Conservation (phyloP, 2,888 invertebrate species). For the Anoncus sp. region DNA sequence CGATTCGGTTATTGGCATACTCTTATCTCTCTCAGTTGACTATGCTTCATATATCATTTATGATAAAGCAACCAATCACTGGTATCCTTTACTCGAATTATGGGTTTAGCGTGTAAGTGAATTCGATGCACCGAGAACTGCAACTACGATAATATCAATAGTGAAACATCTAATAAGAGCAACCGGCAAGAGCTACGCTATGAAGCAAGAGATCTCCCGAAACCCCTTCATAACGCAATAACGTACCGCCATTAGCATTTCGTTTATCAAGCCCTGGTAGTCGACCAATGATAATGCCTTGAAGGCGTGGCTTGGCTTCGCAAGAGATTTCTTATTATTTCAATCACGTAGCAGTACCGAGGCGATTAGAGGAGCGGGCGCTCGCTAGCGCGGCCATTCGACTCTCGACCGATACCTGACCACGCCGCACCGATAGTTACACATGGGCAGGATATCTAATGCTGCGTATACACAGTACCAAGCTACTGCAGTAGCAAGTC, state of each 20-base stretch:
- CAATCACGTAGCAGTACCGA: slow-evolving; percentile 71
- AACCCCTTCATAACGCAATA: slow-evolving; percentile 55
- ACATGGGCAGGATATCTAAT: slow-evolving; percentile 33
- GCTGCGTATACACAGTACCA: slow-evolving; percentile 12
- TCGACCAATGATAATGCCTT: slow-evolving; percentile 72
- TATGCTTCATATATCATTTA: not conserved
- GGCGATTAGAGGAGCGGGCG: slow-evolving; percentile 61
- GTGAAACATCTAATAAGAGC: slow-evolving; percentile 17
- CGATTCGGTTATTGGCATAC: not conserved
- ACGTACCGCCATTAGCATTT: slow-evolving; percentile 63
- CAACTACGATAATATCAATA: slow-evolving; percentile 30
- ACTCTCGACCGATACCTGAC: slow-evolving; percentile 53
- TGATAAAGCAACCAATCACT: not conserved
- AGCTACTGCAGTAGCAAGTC: slow-evolving; percentile 25
- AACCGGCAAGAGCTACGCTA: not conserved
- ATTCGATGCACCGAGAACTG: slow-evolving; percentile 9
- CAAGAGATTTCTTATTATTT: slow-evolving; percentile 76
- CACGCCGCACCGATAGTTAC: slow-evolving; percentile 27
- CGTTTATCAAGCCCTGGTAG: slow-evolving; percentile 56
- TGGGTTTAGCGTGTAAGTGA: slow-evolving; percentile 4
- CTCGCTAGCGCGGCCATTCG: slow-evolving; percentile 58
- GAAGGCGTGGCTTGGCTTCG: slow-evolving; percentile 73
- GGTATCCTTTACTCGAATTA: not conserved
- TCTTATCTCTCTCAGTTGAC: not conserved
- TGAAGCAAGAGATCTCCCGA: slow-evolving; percentile 45